Conservation (phyloP, 2,113 vertebrate species). For the western clawed frog (Xenopus tropicalis) region DNA sequence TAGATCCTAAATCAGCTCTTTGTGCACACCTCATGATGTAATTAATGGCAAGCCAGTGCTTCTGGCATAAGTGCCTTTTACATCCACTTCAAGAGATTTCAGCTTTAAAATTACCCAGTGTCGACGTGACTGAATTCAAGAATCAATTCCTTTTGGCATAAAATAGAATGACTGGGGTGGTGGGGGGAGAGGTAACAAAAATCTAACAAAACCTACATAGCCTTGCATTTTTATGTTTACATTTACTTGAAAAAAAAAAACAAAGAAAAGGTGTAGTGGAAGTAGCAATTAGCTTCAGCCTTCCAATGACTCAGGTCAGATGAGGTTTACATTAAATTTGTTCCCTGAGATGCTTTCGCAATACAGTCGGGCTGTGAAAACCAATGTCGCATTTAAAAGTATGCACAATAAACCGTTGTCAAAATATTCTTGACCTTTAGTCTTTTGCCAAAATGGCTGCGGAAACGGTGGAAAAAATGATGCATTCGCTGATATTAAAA, state of each 20-base stretch:
- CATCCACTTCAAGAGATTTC: constrained; percentile 11
- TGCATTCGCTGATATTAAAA: constrained; percentile 38
- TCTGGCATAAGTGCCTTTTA: constrained; percentile 17
- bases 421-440: constrained; percentile 43
- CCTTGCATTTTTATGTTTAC: neutral
- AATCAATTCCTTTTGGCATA: constrained; percentile 6
- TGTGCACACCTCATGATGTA: constrained; percentile 5
- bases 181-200: neutral
- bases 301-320: neutral
- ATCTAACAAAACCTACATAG: neutral
- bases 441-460: constrained; percentile 22
- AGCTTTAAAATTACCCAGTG: constrained; percentile 18
- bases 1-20: neutral
- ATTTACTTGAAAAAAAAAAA: neutral
- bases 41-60: constrained; percentile 8
- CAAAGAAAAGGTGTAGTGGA: neutral
- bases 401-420: constrained; percentile 14
- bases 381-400: neutral
- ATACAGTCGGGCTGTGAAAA: neutral
- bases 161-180: neutral
- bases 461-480: constrained; percentile 15
- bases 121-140: constrained; percentile 14
- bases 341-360: neutral
- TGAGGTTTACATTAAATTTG: neutral
- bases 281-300: neutral